Evolutionary conservation across 2,888 invertebrate genomes (phyloP).

Genomic region (Seladonia tumulorum): DNA sequence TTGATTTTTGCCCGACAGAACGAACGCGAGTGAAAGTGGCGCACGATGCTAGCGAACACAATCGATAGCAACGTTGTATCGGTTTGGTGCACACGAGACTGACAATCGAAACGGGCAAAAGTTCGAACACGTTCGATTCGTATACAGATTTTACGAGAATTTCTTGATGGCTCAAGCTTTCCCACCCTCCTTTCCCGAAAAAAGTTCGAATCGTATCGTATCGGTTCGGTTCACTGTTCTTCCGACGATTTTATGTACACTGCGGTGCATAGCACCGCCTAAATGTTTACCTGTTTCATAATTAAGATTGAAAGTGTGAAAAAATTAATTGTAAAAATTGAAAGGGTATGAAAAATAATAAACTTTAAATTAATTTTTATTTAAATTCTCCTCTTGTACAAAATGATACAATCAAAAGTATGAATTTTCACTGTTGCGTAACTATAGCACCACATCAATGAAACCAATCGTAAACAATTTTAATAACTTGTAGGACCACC

Average conservation of each 20-base stretch:
- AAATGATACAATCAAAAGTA: too few species aligned
- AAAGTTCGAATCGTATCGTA: background rate
- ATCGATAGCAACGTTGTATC: background rate
- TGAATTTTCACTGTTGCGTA: too few species aligned
- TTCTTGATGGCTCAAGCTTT: background rate
- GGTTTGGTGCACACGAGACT: background rate
- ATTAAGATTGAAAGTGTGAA: too few species aligned
- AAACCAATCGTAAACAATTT: too few species aligned
- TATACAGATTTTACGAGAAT: background rate
- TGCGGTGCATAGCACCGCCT: too few species aligned
- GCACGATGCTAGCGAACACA: background rate
- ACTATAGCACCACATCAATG: too few species aligned
- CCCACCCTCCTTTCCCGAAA: background rate
- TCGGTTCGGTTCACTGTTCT: background rate
- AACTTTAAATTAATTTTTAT: too few species aligned
- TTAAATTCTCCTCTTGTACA: too few species aligned
- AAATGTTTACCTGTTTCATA: too few species aligned
- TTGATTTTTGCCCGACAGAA: background rate
- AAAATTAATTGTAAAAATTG: too few species aligned
- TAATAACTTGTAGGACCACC: too few species aligned
- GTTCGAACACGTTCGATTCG: background rate
- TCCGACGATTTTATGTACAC: background rate
- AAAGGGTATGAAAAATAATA: too few species aligned
- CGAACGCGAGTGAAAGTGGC: conserved; percentile 37
- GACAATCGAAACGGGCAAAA: background rate